phyloP scores from a whole-genome alignment of 2,113 vertebrate genomes.

The Empidonax alnorum region DNA sequence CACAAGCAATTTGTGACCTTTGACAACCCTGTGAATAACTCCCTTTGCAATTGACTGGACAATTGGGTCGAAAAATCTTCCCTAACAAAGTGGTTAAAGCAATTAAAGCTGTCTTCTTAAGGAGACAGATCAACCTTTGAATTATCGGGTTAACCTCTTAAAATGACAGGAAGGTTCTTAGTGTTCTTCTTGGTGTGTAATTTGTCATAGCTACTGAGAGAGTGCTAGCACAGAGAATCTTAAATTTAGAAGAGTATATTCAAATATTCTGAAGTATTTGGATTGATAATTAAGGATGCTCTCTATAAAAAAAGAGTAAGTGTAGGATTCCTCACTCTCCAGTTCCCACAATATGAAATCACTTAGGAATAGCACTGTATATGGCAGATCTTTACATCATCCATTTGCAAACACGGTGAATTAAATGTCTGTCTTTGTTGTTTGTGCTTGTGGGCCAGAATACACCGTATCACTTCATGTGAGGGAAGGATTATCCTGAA shows the following conservation, averaged over 20 bases:
- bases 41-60: not conserved
- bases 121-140: constrained; percentile 18
- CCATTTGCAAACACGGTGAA: not conserved
- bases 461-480: not conserved
- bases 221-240: not conserved
- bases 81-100: not conserved
- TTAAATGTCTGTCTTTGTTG: not conserved
- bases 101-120: constrained; percentile 25
- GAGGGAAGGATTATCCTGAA: not conserved
- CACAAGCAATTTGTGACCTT: constrained; percentile 36
- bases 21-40: constrained; percentile 10
- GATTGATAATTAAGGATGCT: not conserved
- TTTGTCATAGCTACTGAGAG: not conserved
- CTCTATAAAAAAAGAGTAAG: not conserved
- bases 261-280: not conserved
- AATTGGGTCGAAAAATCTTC: not conserved
- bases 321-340: not conserved
- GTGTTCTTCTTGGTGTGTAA: not conserved
- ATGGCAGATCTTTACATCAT: not conserved
- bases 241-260: not conserved
- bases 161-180: not conserved
- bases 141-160: constrained; percentile 14
- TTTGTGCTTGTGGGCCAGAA: not conserved
- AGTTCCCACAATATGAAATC: not conserved
- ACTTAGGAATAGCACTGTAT: not conserved